Conservation (phyloP, 2,888 invertebrate species). For the Lycocerus yunnanus region DNA sequence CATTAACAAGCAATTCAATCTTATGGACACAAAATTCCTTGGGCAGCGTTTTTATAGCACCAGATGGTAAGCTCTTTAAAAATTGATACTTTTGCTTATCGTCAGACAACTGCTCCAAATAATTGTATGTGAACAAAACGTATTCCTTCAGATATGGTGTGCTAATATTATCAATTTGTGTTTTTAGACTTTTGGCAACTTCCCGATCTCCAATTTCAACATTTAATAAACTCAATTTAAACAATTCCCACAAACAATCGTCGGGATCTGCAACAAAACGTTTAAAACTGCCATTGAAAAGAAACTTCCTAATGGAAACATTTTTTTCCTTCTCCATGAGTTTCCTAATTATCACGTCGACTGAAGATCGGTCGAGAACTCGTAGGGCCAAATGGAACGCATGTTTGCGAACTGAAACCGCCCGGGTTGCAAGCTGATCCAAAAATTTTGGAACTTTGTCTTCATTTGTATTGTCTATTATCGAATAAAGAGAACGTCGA, state of each 20-base stretch:
- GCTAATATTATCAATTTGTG: not conserved
- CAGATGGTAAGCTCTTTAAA: not conserved
- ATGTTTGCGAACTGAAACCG: conserved; percentile 18
- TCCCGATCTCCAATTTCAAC: not conserved
- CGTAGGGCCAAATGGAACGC: conserved; percentile 5
- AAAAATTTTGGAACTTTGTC: conserved; percentile 6
- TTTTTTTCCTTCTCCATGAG: conserved; percentile 1
- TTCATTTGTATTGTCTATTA: conserved; percentile 12
- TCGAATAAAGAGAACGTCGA: conserved; percentile 12
- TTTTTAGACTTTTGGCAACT: not conserved
- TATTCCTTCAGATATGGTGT: not conserved
- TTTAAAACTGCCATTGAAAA: conserved; percentile 6
- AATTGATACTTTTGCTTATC: not conserved
- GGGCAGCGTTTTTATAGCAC: not conserved
- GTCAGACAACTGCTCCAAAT: not conserved
- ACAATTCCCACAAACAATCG: conserved; percentile 5
- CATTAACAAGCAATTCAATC: not conserved
- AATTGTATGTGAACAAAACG: not conserved
- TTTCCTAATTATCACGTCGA: not conserved
- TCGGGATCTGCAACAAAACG: conserved; percentile 11
- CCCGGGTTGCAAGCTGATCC: not conserved
- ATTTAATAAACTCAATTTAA: not conserved
- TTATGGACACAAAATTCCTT: not conserved
- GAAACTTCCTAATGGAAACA: conserved; percentile 1
- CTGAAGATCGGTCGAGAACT: not conserved